Percentiles rank a stretch among this genome's conserved stretches.
Conservation (phyloP, 2,113 vertebrate species). For the Toxotes jaculatrix region DNA sequence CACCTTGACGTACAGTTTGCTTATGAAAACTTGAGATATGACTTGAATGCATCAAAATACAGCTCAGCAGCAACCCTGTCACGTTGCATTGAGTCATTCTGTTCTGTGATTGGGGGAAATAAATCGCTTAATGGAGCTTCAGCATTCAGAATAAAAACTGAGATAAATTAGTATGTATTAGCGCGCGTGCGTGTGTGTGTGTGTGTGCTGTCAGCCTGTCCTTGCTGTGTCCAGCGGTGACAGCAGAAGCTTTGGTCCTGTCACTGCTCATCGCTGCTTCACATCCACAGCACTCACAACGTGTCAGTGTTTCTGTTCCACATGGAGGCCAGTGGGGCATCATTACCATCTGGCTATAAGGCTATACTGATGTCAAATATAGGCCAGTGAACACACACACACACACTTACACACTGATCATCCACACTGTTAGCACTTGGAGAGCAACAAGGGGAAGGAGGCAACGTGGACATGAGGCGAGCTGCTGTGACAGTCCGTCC, state of each 20-base stretch:
- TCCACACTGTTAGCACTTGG: slow-evolving; percentile 57
- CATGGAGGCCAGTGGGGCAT: slow-evolving; percentile 70
- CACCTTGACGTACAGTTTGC: too few species aligned
- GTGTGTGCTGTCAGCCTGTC: slow-evolving; percentile 40
- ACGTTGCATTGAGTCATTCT: not conserved
- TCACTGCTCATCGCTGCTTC: slow-evolving; percentile 68
- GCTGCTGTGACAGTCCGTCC: slow-evolving; percentile 77
- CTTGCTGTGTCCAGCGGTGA: slow-evolving; percentile 69
- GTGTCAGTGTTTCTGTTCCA: slow-evolving; percentile 71
- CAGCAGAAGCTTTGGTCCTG: slow-evolving; percentile 75
- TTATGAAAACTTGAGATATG: too few species aligned
- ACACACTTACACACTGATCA: slow-evolving; percentile 51
- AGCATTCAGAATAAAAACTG: not conserved
- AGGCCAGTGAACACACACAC: slow-evolving; percentile 70
- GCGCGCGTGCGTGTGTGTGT: not conserved
- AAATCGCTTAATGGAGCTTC: not conserved
- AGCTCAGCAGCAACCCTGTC: slow-evolving; percentile 8
- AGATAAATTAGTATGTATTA: not conserved
- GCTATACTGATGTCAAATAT: slow-evolving; percentile 72
- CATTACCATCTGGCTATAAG: slow-evolving; percentile 77
- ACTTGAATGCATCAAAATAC: not conserved
- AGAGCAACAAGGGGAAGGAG: slow-evolving; percentile 64
- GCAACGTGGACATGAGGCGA: slow-evolving; percentile 60
- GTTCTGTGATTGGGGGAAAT: not conserved
- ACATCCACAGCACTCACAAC: slow-evolving; percentile 63